Base-by-base conservation (phyloP, 2,888 invertebrate genomes). In the Plagodis pulveraria region DNA sequence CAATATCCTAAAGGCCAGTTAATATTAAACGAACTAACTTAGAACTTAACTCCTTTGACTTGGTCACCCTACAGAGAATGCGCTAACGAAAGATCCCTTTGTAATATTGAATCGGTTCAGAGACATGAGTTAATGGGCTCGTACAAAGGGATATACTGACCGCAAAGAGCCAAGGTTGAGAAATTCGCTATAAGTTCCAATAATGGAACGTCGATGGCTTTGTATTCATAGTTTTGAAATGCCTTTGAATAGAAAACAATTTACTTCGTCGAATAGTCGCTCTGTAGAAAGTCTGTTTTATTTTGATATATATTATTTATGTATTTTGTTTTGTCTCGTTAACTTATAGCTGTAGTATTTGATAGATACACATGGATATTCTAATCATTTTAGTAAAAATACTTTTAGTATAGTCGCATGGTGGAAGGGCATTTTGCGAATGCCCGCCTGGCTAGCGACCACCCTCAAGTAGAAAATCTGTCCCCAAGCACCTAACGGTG, bases 61-160 rank as follows among this genome's bases (percentile, higher is more conserved):
- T 50, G 58, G 45, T 35, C 8, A 35, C 46, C 2, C n/a, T 50
- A 38, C 10, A 6, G 0, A 33, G 43, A 50, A 53, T 65, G 60
- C 55, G 50, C 56, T 57, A 58, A 65, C 61, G 54, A 63, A 56
- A 64, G 47, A 40, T 45, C 55, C 60, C 64, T 66, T 66, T 66
- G 64, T 60, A 36, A 45, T 50, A 61, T 54, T 48, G 43, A 56
- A 52, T 57, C 45, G 55, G 33, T 59, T 51, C 54, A 40, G 53
- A 50, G 55, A 62, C 56, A 58, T 49, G 58, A 62, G 56, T 57
- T 62, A 62, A 67, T 61, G 62, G 62, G 40, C 36, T 35, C 52
- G 9, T 48, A 62, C 66, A 66, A 66, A 66, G 62, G 58, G 57
- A 66, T 45, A 53, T 22, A 49, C 57, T 62, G 58, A 63, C 62